Evolutionary conservation across 2,888 invertebrate species (phyloP).

Genomic region (Plutella xylostella): DNA sequence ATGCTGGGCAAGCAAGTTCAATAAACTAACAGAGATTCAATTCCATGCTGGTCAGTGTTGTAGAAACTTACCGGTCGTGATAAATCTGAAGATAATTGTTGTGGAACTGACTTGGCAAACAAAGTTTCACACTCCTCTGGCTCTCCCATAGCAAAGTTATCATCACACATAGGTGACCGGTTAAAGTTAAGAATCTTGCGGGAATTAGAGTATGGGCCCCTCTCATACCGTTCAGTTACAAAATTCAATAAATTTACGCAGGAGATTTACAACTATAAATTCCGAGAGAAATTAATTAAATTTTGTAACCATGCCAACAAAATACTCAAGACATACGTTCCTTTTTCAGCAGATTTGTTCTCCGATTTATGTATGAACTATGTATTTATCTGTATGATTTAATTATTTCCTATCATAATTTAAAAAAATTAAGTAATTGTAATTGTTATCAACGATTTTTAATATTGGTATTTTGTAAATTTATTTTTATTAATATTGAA

Average conservation of each 20-base stretch:
- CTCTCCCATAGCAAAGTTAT: slow-evolving; percentile 76
- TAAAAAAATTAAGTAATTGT: too few relatives aligned
- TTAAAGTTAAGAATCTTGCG: slow-evolving; percentile 76
- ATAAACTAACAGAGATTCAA: too few relatives aligned
- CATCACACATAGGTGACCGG: slow-evolving; percentile 76
- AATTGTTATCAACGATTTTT: not conserved
- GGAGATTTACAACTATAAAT: not conserved
- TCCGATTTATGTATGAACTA: too few relatives aligned
- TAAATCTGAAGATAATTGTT: slow-evolving; percentile 65
- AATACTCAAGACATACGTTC: too few relatives aligned
- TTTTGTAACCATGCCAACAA: too few relatives aligned
- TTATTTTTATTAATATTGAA: too few relatives aligned
- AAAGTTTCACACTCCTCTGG: slow-evolving; percentile 62
- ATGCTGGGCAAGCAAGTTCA: too few relatives aligned
- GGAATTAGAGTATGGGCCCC: slow-evolving; percentile 68
- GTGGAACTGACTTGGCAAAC: slow-evolving; percentile 62
- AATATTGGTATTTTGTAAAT: not conserved
- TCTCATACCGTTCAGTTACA: slow-evolving; percentile 42
- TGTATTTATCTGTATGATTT: too few relatives aligned
- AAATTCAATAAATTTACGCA: slow-evolving; percentile 1
- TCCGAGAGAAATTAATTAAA: not conserved
- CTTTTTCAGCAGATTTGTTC: too few relatives aligned
- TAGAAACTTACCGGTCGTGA: slow-evolving; percentile 70
- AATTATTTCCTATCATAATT: too few relatives aligned
- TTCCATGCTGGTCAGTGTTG: too few relatives aligned